Evolutionary conservation across 2,888 invertebrate genomes (phyloP).

Genomic region (Tanytarsus gracilentus): DNA sequence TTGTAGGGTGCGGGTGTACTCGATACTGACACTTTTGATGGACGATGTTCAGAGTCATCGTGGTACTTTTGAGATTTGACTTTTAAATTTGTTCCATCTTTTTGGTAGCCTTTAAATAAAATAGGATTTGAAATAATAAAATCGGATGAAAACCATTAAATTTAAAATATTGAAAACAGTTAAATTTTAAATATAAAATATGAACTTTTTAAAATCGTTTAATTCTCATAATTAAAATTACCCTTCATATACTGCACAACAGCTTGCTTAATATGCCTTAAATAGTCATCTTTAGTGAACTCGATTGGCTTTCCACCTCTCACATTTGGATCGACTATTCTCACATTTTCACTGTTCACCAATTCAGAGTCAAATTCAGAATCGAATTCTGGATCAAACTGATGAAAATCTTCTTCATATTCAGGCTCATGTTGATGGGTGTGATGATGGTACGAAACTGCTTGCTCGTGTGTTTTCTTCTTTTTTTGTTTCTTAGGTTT

Average conservation of each 20-base stretch:
- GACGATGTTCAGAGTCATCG: not conserved
- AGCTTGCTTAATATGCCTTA: constrained; percentile 42
- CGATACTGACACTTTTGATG: not conserved
- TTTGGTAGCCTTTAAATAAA: too few species aligned
- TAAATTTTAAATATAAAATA: too few species aligned
- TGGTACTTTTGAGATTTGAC: not conserved
- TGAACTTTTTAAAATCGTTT: constrained; percentile 35
- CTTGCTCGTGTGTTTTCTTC: constrained; percentile 1
- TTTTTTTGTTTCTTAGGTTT: not conserved
- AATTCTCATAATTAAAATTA: too few species aligned
- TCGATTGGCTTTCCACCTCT: constrained; percentile 15
- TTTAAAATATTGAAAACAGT: too few species aligned
- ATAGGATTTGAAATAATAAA: too few species aligned
- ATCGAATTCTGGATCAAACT: not conserved
- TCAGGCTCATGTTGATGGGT: constrained; percentile 3
- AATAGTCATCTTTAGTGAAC: constrained; percentile 29
- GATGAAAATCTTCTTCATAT: constrained; percentile 1
- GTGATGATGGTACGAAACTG: constrained; percentile 1
- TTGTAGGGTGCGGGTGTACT: constrained; percentile 5
- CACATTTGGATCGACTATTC: constrained; percentile 22
- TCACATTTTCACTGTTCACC: constrained; percentile 10
- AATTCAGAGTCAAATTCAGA: constrained; percentile 16
- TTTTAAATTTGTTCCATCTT: not conserved
- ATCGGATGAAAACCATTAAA: too few species aligned
- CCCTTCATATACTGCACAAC: constrained; percentile 43